Base-by-base conservation (phyloP, 2,888 invertebrate genomes). In the Machimus rusticus region DNA sequence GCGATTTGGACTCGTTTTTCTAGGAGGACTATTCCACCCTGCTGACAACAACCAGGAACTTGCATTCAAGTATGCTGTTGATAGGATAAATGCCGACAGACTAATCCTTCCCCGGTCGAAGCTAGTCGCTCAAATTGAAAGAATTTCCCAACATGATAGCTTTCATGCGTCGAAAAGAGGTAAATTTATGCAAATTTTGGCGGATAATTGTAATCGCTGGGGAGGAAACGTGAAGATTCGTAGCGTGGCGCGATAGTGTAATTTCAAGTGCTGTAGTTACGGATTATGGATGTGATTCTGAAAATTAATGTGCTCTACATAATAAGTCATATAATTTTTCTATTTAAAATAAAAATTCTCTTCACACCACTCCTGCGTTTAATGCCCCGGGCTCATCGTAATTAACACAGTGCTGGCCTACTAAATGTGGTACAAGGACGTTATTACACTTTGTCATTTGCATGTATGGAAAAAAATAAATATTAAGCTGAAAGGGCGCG, bases 161-260 rank as follows among this genome's bases (percentile, higher is more conserved):
- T 98, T 98, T 92, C 97, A 97, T 92, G 98, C 98, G 84, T 97
- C 98, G 23, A 98, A 98, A 93, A 95, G 97, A 95, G 98, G 98
- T 98, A 93, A 93, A 91, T 90, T 37, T 37, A 77, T 66, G 66
- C 14, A 23, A 66, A 66, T 66, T 57, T 34, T 66, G 2, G n/a
- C 19, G 9, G 55, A 55, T 55, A 19, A 55, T 19, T 1, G n/a
- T 55, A 55, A 55, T 55, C 28, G 66, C 66, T 28, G 23, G 12
- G 19, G 23, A 66, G 5, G 3, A 28, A 66, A 28, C 66, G 66
- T 23, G 66, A 66, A 9, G 14, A 66, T 66, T 28, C 66, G 66
- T 3, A 12, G 0, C 43, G 2, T 12, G 43, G 66, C 2, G 43
- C 12, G 19, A 23, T 66, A 66, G 66, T 66, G 66, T 14, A 9